phyloP scores from a whole-genome alignment of 1,140 invertebrate genomes.

The Eciton burchellii region DNA sequence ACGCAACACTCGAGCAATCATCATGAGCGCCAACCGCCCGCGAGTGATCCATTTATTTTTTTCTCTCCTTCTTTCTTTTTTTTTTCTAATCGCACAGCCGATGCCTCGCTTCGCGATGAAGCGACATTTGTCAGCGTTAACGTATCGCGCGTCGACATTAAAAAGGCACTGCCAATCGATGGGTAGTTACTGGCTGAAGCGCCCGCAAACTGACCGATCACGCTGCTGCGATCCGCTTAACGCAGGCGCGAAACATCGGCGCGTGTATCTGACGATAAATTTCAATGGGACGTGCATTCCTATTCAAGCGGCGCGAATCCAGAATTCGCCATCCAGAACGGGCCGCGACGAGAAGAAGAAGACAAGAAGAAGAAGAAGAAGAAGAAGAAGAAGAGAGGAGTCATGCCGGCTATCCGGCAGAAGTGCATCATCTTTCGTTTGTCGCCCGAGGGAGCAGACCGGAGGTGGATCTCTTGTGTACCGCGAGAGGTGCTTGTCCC shows the following conservation, averaged over 20 bases:
- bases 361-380: slow-evolving; percentile 1
- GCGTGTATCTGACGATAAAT: slow-evolving; percentile 67
- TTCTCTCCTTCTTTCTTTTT: too few relatives aligned
- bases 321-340: slow-evolving; percentile 54
- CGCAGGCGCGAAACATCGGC: slow-evolving; percentile 44
- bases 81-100: not conserved
- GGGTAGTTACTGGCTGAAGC: slow-evolving; percentile 21
- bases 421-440: slow-evolving; percentile 75
- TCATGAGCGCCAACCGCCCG: not conserved
- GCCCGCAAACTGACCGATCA: slow-evolving; percentile 2
- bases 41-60: not conserved
- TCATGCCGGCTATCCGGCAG: slow-evolving; percentile 68
- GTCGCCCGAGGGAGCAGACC: slow-evolving; percentile 47
- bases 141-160: slow-evolving; percentile 14
- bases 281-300: slow-evolving; percentile 62
- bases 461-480: too few relatives aligned
- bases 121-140: not conserved
- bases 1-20: not conserved
- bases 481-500: slow-evolving; percentile 53
- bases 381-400: slow-evolving; percentile 34
- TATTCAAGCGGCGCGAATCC: slow-evolving; percentile 57
- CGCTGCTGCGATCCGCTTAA: slow-evolving; percentile 3
- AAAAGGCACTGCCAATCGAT: slow-evolving; percentile 11
- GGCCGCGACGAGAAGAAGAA: slow-evolving; percentile 1
- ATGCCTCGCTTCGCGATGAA: not conserved